Percentiles rank a stretch among this genome's conserved stretches.
Evolutionary conservation across 2,797 vertebrate genomes (phyloP).

Genomic region (Coilia nasus): DNA sequence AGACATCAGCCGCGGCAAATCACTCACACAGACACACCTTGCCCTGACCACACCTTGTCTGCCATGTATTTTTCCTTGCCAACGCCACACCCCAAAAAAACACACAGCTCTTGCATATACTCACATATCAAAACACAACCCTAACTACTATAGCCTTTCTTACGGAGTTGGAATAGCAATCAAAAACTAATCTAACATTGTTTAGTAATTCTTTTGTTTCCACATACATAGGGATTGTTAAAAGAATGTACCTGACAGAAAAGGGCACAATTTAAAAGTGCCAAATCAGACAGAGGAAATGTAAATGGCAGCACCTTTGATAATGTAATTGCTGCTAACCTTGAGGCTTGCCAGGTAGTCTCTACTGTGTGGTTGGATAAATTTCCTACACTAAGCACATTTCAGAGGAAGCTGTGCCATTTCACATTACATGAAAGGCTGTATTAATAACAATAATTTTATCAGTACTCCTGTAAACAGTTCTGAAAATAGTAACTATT

Average conservation of each 20-base stretch:
- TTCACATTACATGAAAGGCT: neutral
- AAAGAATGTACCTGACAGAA: neutral
- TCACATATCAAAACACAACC: neutral
- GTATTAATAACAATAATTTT: neutral
- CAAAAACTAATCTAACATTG: too few species aligned
- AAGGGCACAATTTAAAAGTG: neutral
- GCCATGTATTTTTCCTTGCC: constrained; percentile 37
- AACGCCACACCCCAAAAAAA: constrained; percentile 59
- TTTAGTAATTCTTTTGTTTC: too few species aligned
- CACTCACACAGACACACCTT: constrained; percentile 45
- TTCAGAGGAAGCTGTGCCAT: neutral
- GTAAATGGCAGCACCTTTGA: neutral
- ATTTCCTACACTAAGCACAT: neutral
- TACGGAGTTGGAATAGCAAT: neutral
- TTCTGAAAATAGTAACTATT: too few species aligned
- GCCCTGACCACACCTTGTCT: constrained; percentile 46
- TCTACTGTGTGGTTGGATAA: neutral
- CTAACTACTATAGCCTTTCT: neutral
- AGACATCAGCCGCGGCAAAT: neutral
- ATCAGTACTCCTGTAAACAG: neutral
- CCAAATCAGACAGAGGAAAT: neutral
- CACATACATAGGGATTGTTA: too few species aligned
- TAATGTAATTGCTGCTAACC: neutral
- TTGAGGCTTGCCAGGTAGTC: neutral
- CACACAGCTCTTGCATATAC: constrained; percentile 28